Conservation (phyloP, 30 jellyfish, hydroid and myxozoan species). For the Turritopsis dohrnii region DNA sequence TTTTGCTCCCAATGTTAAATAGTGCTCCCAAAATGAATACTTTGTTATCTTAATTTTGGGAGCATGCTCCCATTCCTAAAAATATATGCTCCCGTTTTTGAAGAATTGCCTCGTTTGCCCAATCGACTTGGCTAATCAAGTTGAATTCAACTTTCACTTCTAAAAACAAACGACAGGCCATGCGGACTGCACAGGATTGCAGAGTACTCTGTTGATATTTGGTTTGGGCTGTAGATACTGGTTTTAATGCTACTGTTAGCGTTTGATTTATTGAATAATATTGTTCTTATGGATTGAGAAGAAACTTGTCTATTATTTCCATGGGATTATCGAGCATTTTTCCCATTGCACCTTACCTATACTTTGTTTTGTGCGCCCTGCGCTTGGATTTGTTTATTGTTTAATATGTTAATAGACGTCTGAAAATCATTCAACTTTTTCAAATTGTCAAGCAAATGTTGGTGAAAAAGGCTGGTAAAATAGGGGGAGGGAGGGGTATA, state of each 20-base stretch:
- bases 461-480: neutral
- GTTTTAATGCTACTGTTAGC: neutral
- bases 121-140: too few relatives aligned
- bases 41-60: neutral
- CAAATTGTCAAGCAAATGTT: neutral
- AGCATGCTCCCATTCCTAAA: neutral
- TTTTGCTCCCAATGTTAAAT: neutral
- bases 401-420: neutral
- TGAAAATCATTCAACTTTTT: neutral
- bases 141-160: neutral
- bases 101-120: neutral
- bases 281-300: neutral
- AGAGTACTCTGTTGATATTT: neutral
- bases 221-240: neutral
- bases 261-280: neutral
- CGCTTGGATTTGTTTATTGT: neutral
- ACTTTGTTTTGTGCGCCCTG: neutral
- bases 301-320: neutral
- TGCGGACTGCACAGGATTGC: neutral
- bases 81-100: neutral
- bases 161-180: neutral
- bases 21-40: neutral
- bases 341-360: neutral
- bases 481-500: neutral
- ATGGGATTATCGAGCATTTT: neutral